Evolutionary conservation across 2,888 invertebrate species (phyloP), one percentile per base, ranked within the genome.

Genomic region (Leptopilina syphax): DNA sequence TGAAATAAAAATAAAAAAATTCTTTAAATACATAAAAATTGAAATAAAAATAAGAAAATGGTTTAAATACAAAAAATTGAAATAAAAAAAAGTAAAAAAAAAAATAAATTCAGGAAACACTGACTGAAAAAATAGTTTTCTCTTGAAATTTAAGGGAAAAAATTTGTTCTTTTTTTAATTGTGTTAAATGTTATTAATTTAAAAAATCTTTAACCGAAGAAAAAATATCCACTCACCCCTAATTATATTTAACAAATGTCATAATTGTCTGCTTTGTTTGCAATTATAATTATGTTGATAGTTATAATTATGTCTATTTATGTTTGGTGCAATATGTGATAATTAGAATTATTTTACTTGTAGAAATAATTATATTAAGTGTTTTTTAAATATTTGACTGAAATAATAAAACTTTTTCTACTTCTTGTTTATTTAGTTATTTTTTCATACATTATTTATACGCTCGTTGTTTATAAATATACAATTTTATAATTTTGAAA

Each of bases 281-380:
- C 9, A 65, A 41, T 9, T 41, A 65, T 24, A 24, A 44, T 24
- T 24, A 27, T 27, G 5, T 10, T 65, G 34, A 44, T 13, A 18
- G 9, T 12, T 34, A 67, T 67, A 41, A 41, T 44, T 67, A 44
- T 18, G 47, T n/a, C 9, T 67, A 67, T 67, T 73, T 73, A 73
- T 50, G 27, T 73, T 9, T 73, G 34, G 73, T 73, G n/a, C 13
- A 27, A 57, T 70, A 24, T 57, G 73, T 50, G 57, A 73, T 57
- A 73, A 50, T 47, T 68, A 68, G 34, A 54, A n/a, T 34, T 73
- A 57, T 50, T 54, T 70, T 27, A 24, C 24, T 63, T 13, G 10
- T 50, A 70, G 27, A 13, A 27, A 1, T 24, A 24, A 13, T 24
- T 8, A 44, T 34, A 4, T 34, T 34, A 12, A 27, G 34, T 65